phyloP scores from a whole-genome alignment of 2,888 invertebrate species.

The Diploptera punctata region DNA sequence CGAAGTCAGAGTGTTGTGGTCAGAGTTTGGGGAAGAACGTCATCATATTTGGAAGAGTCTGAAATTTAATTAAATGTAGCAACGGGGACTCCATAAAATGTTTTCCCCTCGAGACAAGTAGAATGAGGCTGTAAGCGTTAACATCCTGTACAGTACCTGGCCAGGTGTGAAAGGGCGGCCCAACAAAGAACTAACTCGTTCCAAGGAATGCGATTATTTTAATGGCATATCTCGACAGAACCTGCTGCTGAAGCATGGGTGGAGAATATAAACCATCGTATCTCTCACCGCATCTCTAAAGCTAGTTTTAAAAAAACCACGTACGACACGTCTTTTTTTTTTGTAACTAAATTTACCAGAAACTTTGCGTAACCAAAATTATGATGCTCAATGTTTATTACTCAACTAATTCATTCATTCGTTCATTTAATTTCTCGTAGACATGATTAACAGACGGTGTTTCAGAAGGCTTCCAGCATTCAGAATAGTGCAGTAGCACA shows the following conservation, averaged over 20 bases:
- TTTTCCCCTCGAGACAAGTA: no score
- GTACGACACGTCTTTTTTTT: slow-evolving; percentile 7
- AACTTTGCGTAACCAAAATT: neutral
- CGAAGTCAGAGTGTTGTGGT: no score
- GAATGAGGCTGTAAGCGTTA: neutral
- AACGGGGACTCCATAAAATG: no score
- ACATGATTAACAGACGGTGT: neutral
- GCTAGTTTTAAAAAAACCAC: slow-evolving; percentile 14
- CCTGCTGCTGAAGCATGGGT: slow-evolving; percentile 14
- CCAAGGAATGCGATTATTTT: slow-evolving; percentile 35
- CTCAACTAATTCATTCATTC: slow-evolving; percentile 22
- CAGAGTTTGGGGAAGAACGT: no score
- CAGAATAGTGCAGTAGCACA: no score
- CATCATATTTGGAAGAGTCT: no score
- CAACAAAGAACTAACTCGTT: slow-evolving; percentile 12
- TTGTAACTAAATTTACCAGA: neutral
- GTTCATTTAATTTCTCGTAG: slow-evolving; percentile 5
- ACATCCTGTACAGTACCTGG: slow-evolving; percentile 16
- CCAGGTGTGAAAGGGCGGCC: slow-evolving; percentile 39
- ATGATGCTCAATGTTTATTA: neutral
- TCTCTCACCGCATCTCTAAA: slow-evolving; percentile 18
- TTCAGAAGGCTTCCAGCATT: no score
- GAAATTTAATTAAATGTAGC: no score
- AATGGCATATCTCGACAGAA: slow-evolving; percentile 29
- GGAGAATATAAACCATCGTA: slow-evolving; percentile 12